Evolutionary conservation across 1,140 invertebrate genomes (phyloP).

Genomic region (Megalopta genalis): DNA sequence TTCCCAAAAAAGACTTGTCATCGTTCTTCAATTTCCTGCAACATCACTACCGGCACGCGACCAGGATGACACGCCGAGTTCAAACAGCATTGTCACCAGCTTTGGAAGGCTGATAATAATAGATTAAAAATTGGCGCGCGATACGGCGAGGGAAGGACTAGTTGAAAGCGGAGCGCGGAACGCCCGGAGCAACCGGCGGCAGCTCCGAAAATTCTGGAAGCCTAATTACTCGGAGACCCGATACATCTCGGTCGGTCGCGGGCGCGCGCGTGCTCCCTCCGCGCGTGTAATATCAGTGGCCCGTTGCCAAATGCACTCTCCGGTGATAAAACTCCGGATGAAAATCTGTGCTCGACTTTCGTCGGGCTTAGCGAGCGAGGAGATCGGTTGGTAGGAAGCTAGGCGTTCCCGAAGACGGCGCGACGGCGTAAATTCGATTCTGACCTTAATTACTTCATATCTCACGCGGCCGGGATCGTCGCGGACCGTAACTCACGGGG

Average conservation of each 20-base stretch:
- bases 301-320: conserved; percentile 20
- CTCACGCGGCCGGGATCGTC: background rate
- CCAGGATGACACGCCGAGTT: too few species aligned
- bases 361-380: background rate
- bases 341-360: conserved; percentile 1
- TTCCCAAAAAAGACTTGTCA: too few species aligned
- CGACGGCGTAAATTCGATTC: background rate
- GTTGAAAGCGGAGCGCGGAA: too few species aligned
- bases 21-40: too few species aligned
- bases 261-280: background rate
- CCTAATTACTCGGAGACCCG: conserved; percentile 31
- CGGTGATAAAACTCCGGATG: conserved; percentile 3
- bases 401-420: background rate
- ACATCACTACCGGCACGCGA: too few species aligned
- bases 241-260: background rate
- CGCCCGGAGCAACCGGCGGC: background rate
- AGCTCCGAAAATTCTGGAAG: conserved; percentile 2
- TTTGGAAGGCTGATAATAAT: too few species aligned
- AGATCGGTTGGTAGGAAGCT: too few species aligned
- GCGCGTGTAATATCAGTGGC: conserved; percentile 22
- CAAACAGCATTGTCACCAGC: too few species aligned
- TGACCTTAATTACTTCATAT: conserved; percentile 20
- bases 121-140: too few species aligned
- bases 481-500: background rate
- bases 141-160: too few species aligned